Conservation (phyloP, 2,888 invertebrate species). For the Microchrysa polita region DNA sequence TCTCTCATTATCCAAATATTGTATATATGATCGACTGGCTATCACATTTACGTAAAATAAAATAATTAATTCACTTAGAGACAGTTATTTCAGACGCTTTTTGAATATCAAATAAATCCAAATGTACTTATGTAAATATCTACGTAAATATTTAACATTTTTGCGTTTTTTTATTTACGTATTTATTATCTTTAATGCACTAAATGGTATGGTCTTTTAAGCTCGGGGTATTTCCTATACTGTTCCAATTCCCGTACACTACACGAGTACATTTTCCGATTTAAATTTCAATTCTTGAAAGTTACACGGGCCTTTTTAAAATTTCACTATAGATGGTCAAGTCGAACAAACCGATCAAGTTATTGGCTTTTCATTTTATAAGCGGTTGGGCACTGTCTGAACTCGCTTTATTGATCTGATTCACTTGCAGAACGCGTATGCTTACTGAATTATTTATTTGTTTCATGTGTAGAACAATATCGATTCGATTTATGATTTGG, state of each 20-base stretch:
- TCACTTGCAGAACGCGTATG: slow-evolving; percentile 34
- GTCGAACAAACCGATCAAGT: neutral
- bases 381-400: slow-evolving; percentile 2
- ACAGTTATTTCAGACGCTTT: slow-evolving; percentile 47
- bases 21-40: slow-evolving; percentile 6
- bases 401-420: slow-evolving; percentile 26
- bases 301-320: neutral
- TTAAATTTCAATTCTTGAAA: neutral
- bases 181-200: neutral
- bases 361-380: neutral
- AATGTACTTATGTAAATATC: neutral
- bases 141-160: slow-evolving; percentile 28
- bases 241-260: slow-evolving; percentile 22
- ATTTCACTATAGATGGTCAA: slow-evolving; percentile 17
- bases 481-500: slow-evolving; percentile 39
- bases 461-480: slow-evolving; percentile 42
- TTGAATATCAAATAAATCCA: slow-evolving; percentile 45
- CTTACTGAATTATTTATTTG: slow-evolving; percentile 37
- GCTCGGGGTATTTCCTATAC: slow-evolving; percentile 35
- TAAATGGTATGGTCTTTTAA: slow-evolving; percentile 24
- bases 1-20: too few species aligned
- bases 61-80: slow-evolving; percentile 47
- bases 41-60: slow-evolving; percentile 47
- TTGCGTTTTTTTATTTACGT: slow-evolving; percentile 34
- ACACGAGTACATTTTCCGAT: too few species aligned